Base-by-base conservation (phyloP, 2,888 invertebrate genomes). In the Microplitis manilae region DNA sequence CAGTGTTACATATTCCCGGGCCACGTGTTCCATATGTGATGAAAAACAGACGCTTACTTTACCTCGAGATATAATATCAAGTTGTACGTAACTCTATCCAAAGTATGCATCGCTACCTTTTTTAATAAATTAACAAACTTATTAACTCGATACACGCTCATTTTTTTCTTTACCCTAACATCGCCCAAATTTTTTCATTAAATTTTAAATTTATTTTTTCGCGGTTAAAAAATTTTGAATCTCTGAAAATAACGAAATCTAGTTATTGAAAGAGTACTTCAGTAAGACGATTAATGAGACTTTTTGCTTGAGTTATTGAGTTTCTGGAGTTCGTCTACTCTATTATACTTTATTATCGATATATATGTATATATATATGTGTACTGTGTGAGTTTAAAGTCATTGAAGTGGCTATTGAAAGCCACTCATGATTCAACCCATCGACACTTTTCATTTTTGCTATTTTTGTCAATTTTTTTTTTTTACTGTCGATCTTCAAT, bases 1-100 rank as follows among this genome's bases (percentile, higher is more conserved):
- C 65, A 65, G 65, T 65, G 65, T 65, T 65, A 65, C 30, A 65
- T 65, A 50, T 13, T 50, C 50, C 30, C 67, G 82, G 82, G 85
- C 86, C 87, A 87, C 86, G 86, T 87, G 87, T 85, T 86, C 80
- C 80, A 82, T 80, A 67, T 81, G 81, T 86, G 87, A 87, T 84
- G 86, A 86, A 83, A 83, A 86, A 81, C 87, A 87, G 88, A 86
- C 68, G 70, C 61, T 40, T 9, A 15, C 15, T 50, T 73, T 76
- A 50, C 68, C 40, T 40, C 73, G 68, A 64, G 64, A 75, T 70
- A 70, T n/a, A 76, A 73, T 76, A 75, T 67, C 71, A 50, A 50
- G 50, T 50, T 50, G 50, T 50, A 50, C 71, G 77, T 75, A 78
- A 74, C 68, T 68, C 68, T 68, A 68, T 68, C 68, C 41, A 41